A percentile compares a stretch with the other conserved stretches of the same genome.
Conservation (phyloP, 2,797 vertebrate genomes). For the Myotis daubentonii region DNA sequence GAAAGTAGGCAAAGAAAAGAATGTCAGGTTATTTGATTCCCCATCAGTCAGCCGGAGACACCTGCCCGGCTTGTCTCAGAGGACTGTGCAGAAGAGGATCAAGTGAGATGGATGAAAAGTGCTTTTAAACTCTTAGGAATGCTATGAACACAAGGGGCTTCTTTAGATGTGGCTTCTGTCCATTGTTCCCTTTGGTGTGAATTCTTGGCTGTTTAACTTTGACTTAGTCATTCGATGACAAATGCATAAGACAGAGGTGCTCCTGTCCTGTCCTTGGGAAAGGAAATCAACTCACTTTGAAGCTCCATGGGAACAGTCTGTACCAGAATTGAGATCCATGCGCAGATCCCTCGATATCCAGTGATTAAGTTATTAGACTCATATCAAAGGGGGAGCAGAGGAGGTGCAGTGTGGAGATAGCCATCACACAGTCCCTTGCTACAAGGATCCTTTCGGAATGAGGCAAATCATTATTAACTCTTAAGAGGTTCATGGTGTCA, state of each 20-base stretch:
- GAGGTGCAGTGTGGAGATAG: background rate
- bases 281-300: background rate
- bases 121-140: background rate
- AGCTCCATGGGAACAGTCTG: conserved; percentile 36
- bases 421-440: background rate
- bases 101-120: background rate
- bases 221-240: background rate
- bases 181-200: background rate
- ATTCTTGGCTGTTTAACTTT: background rate
- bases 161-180: background rate
- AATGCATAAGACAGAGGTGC: background rate
- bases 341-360: background rate
- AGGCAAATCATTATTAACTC: background rate
- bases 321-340: background rate
- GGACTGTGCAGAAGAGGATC: background rate
- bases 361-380: conserved; percentile 62
- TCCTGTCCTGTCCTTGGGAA: conserved; percentile 5
- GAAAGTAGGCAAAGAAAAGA: too few relatives aligned
- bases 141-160: background rate
- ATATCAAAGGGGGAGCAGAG: conserved; percentile 8
- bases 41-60: background rate
- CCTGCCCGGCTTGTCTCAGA: background rate
- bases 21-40: background rate
- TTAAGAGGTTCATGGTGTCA: background rate
- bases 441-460: background rate